Conservation (phyloP, 2,113 vertebrate species). For the Nipponia nippon region DNA sequence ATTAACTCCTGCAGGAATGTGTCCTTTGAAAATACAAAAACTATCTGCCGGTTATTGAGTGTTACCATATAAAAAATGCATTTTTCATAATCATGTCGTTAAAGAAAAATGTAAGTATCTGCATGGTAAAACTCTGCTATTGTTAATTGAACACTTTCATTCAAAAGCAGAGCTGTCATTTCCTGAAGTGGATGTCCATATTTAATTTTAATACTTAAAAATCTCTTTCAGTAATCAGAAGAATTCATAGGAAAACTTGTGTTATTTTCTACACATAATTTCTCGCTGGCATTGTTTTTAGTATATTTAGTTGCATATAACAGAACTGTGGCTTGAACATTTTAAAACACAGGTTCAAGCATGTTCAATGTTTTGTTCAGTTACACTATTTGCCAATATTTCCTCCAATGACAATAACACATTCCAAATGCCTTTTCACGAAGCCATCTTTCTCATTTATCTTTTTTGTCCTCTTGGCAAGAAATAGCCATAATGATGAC, state of each 20-base stretch:
- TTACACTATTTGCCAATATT: constrained; percentile 50
- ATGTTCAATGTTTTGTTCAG: constrained; percentile 17
- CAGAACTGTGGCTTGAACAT: constrained; percentile 18
- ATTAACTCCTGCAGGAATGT: background rate
- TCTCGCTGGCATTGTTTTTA: constrained; percentile 4
- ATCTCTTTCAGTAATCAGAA: background rate
- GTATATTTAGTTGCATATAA: constrained; percentile 34
- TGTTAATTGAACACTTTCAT: background rate
- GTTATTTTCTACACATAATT: background rate
- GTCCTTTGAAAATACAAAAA: background rate
- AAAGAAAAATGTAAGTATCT: background rate
- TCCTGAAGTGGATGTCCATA: background rate
- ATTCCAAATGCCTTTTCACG: constrained; percentile 45
- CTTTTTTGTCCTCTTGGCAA: constrained; percentile 44
- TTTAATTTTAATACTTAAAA: background rate
- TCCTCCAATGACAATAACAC: constrained; percentile 29
- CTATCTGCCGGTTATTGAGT: background rate
- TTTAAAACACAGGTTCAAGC: constrained; percentile 39
- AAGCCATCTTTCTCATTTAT: constrained; percentile 17
- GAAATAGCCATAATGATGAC: constrained; percentile 41
- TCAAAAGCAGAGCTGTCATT: background rate
- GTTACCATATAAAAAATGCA: background rate
- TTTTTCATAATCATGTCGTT: background rate
- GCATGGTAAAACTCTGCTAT: background rate
- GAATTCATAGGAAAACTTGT: background rate